A percentile compares a stretch with the other conserved stretches of the same genome.
phyloP scores from a whole-genome alignment of 1,140 invertebrate species.

The Rhopalosiphum maidis region DNA sequence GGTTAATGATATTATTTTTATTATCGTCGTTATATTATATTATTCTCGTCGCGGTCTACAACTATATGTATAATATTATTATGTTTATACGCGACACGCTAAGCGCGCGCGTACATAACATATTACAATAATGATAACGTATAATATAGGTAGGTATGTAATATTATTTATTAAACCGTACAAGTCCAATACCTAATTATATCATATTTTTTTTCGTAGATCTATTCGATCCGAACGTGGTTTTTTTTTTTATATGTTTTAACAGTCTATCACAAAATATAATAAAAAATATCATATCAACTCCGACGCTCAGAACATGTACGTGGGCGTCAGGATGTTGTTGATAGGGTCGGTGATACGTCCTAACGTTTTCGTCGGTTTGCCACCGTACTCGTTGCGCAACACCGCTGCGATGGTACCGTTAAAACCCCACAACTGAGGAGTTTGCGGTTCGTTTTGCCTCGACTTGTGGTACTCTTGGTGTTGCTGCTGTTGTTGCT shows the following conservation, averaged over 20 bases:
- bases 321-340: constrained; percentile 55
- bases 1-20: constrained; percentile 2
- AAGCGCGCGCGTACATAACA: neutral
- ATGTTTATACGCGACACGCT: neutral
- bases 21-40: neutral
- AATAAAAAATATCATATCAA: neutral
- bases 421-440: constrained; percentile 41
- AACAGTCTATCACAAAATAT: constrained; percentile 22
- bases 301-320: constrained; percentile 41
- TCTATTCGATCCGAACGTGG: neutral
- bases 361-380: constrained; percentile 49
- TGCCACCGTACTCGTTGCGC: constrained; percentile 45
- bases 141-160: neutral
- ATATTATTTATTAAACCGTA: neutral
- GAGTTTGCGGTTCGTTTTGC: neutral
- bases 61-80: neutral
- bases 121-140: neutral
- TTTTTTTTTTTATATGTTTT: neutral
- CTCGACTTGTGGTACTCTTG: constrained; percentile 35
- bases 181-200: neutral
- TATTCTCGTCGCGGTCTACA: neutral
- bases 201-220: neutral
- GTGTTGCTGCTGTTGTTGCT: constrained; percentile 42
- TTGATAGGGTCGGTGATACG: constrained; percentile 54
- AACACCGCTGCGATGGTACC: constrained; percentile 49